Evolutionary conservation across 2,888 invertebrate species (phyloP), one percentile per base, ranked within the genome.

Genomic region (Epinotia demarniana): DNA sequence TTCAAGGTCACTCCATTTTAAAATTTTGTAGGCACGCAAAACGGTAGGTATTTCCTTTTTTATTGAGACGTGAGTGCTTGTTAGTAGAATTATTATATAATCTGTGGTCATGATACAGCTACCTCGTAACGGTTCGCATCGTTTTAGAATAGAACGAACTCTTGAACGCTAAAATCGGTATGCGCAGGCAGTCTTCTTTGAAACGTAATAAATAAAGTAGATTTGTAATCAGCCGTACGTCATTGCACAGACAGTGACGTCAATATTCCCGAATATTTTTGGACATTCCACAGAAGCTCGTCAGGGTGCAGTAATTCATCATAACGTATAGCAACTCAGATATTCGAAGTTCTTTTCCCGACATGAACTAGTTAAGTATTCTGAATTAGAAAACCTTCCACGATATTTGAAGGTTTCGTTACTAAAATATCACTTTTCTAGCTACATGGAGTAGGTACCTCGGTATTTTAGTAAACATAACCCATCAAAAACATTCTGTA

Each of bases 231-330:
- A 66, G 53, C 64, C 70, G 60, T 55, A 75, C 70, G 70, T 71
- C 70, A 75, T 64, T 64, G 60, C 60, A 69, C 63, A 69, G 69
- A n/a, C 69, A 53, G 43, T 71, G 75, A 71, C 75, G 75, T 75
- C 64, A 61, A 71, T 62, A 63, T 49, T 63, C 58, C 13, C 60
- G 53, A 60, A 19, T 75, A 71, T 75, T 75, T 75, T 66, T 19
- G 58, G 33, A 71, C 70, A 71, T 71, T 66, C 64, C 75, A 61
- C 16, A 58, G 46, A 49, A 58, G 19, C n/a, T 64, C 58, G 69
- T 70, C 69, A 63, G 33, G 62, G 13, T 64, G 58, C 63, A 74
- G 49, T 39, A 33, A 27, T 64, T 55, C 1, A 19, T 43, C 57
- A 58, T 68, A 43, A 69, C 19, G 4, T 43, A 23, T 0, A 33